Percentiles rank a stretch among this genome's conserved stretches.
These are phyloP conservation scores for Protaetia brevitarsis DNA, from an alignment of 1,140 invertebrate genomes.

Conservation along the genomic window DNA sequence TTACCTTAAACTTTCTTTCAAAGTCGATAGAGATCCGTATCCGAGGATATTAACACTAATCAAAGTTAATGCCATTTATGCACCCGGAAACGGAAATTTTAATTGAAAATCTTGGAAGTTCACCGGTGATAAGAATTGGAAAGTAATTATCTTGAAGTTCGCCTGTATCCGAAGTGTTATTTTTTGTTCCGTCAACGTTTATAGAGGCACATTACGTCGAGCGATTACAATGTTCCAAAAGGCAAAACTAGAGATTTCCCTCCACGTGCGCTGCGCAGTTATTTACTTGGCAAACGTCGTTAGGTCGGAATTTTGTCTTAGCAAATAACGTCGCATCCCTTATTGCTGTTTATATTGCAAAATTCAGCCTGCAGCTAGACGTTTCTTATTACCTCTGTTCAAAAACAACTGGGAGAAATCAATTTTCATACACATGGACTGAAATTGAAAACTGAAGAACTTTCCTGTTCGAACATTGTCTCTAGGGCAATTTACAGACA, in stretches of 20 bases:
- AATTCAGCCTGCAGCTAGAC: constrained; percentile 16
- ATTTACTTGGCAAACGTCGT: constrained; percentile 26
- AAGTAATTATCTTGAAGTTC: constrained; percentile 10
- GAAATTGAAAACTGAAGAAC: constrained; percentile 2
- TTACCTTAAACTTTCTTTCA: neutral
- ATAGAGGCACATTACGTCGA: neutral
- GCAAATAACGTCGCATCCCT: constrained; percentile 27
- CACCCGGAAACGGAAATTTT: constrained; percentile 19
- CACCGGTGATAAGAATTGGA: constrained; percentile 20
- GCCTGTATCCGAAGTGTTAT: neutral
- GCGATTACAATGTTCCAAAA: neutral
- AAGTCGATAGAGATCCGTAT: neutral
- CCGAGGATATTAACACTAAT: constrained; percentile 19
- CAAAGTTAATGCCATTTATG: constrained; percentile 22
- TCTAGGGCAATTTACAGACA: neutral
- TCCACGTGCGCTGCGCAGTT: neutral
- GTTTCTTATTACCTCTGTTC: constrained; percentile 25
- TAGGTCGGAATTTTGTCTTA: constrained; percentile 22
- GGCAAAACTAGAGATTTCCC: neutral
- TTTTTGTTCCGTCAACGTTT: neutral
- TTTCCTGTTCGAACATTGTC: constrained; percentile 5
- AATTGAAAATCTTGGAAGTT: constrained; percentile 25
- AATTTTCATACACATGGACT: constrained; percentile 6
- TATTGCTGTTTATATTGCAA: constrained; percentile 31
- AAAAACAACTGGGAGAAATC: constrained; percentile 7